Conservation (phyloP, 2,888 invertebrate genomes). For the Listrodromus nycthemerus region DNA sequence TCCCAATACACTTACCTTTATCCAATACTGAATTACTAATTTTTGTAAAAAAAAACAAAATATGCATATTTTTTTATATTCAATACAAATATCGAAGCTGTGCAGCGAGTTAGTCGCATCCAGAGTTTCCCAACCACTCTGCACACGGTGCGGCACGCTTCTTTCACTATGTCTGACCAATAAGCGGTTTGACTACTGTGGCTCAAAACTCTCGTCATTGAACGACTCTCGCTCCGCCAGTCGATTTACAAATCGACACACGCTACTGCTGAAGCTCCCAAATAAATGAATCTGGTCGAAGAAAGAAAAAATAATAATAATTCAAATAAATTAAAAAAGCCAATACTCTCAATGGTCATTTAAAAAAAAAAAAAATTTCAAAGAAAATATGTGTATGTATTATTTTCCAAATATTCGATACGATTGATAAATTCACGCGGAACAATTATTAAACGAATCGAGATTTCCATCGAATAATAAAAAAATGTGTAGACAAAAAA, state of each 20-base stretch:
- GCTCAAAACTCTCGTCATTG: conserved; percentile 41
- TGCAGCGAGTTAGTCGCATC: background rate
- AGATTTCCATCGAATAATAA: background rate
- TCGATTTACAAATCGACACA: background rate
- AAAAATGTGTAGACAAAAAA: too few relatives aligned
- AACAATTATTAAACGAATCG: background rate
- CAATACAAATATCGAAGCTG: too few relatives aligned
- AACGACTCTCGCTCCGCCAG: conserved; percentile 4
- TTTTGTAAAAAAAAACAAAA: too few relatives aligned
- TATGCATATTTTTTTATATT: too few relatives aligned
- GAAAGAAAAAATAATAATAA: too few relatives aligned
- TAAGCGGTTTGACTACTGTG: conserved; percentile 48
- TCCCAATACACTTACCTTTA: background rate
- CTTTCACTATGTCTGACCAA: conserved; percentile 40
- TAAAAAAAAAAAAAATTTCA: background rate
- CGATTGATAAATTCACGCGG: too few relatives aligned
- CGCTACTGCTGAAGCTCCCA: background rate
- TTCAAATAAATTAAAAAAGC: too few relatives aligned
- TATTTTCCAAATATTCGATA: too few relatives aligned
- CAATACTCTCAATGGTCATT: background rate
- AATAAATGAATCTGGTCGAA: background rate
- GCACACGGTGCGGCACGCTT: background rate
- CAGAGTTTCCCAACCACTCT: background rate
- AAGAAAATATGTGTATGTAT: too few relatives aligned
- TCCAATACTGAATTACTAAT: too few relatives aligned